Evolutionary conservation across 2,797 vertebrate species (phyloP).

Genomic region (Nyctibius grandis): DNA sequence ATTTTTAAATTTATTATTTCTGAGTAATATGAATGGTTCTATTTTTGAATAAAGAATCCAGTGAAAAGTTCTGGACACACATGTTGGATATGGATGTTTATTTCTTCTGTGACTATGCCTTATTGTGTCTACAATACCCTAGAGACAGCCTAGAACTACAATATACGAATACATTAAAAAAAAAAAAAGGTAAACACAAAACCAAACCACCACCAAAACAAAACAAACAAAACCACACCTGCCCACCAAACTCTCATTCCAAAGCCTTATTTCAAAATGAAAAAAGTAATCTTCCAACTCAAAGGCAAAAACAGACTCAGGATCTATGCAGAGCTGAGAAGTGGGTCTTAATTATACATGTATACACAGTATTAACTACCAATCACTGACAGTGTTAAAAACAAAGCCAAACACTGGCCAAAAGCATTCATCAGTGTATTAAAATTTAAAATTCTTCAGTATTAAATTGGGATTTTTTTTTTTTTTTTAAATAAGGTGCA

Average conservation of each 20-base stretch:
- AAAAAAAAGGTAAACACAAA: neutral
- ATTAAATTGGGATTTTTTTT: neutral
- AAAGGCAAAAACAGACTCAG: neutral
- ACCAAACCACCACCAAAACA: neutral
- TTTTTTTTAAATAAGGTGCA: neutral
- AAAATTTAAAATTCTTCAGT: neutral
- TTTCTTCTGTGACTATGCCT: neutral
- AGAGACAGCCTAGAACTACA: neutral
- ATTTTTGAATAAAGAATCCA: neutral
- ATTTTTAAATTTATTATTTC: neutral
- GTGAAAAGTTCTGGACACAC: neutral
- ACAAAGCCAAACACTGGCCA: neutral
- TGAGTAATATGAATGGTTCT: neutral
- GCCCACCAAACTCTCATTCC: neutral
- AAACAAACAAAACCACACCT: neutral
- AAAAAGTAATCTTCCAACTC: neutral
- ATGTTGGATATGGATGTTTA: rapidly evolving
- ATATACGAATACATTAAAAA: neutral
- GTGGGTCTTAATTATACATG: neutral
- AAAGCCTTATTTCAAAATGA: neutral
- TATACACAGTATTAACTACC: neutral
- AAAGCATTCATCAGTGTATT: neutral
- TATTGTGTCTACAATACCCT: neutral
- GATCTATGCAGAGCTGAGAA: neutral
- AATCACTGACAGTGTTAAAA: neutral